phyloP scores from a whole-genome alignment of 2,797 vertebrate genomes.

The Pantherophis vulpinus region DNA sequence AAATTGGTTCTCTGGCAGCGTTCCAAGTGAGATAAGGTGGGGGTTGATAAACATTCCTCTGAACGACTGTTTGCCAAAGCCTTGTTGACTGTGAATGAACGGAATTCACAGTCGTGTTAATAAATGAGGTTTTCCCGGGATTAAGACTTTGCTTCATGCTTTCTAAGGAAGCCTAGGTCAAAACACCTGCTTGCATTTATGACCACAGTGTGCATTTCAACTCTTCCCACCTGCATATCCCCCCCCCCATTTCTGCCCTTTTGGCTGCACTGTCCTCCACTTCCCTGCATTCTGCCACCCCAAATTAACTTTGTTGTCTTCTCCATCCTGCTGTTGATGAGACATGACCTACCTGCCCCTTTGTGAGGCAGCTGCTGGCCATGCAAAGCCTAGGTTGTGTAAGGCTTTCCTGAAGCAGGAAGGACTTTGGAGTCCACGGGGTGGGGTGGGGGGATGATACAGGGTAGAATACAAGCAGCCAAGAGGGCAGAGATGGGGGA shows the following conservation, averaged over 20 bases:
- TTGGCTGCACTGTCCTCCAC: not conserved
- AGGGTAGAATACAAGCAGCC: not conserved
- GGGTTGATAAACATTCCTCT: too few relatives aligned
- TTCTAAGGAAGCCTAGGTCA: too few relatives aligned
- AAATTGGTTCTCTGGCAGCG: too few relatives aligned
- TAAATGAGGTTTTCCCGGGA: too few relatives aligned
- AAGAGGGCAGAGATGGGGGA: not conserved
- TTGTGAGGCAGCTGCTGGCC: not conserved
- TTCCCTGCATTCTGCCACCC: not conserved
- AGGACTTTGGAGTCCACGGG: not conserved
- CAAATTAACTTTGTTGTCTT: not conserved
- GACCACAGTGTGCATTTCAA: not conserved
- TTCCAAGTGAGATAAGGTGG: too few relatives aligned
- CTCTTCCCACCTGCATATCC: not conserved
- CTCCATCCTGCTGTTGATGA: not conserved
- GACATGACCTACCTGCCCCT: not conserved
- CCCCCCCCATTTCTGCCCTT: not conserved
- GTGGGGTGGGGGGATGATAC: not conserved
- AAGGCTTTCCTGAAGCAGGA: not conserved
- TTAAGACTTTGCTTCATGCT: too few relatives aligned
- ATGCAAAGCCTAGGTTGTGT: not conserved
- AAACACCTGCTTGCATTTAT: not conserved
- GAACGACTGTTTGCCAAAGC: too few relatives aligned
- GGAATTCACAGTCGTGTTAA: too few relatives aligned
- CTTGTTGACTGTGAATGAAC: too few relatives aligned